phyloP scores from a whole-genome alignment of 1,140 invertebrate genomes.

The Drosophila neocordata region DNA sequence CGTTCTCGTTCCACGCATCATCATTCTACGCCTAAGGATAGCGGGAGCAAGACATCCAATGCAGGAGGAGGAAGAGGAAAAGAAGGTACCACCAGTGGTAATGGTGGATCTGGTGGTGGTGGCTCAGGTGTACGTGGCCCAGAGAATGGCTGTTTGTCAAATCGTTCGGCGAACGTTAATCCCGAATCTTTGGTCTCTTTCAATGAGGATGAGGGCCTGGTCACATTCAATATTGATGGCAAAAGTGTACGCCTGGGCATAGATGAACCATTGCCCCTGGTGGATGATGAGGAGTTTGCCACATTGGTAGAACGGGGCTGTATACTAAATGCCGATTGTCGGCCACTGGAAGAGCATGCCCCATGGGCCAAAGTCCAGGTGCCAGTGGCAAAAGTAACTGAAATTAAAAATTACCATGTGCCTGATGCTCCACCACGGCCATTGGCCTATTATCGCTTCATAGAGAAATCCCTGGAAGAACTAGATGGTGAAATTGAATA shows the following conservation, averaged over 20 bases:
- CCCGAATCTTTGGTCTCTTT: constrained; percentile 83
- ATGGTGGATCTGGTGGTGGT: constrained; percentile 7
- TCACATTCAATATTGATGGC: constrained; percentile 93
- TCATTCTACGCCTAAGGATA: constrained; percentile 71
- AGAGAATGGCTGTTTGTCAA: constrained; percentile 19
- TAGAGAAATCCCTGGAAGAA: constrained; percentile 97
- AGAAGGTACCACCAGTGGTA: neutral
- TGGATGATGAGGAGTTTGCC: constrained; percentile 87
- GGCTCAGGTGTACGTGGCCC: constrained; percentile 41
- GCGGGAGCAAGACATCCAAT: constrained; percentile 31
- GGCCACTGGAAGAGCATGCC: constrained; percentile 84
- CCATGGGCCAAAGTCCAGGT: constrained; percentile 86
- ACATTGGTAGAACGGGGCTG: constrained; percentile 82
- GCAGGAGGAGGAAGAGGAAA: constrained; percentile 1
- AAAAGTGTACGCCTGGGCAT: constrained; percentile 85
- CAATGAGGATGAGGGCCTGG: constrained; percentile 87
- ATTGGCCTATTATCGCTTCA: constrained; percentile 94
- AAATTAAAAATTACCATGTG: constrained; percentile 90
- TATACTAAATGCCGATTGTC: constrained; percentile 84
- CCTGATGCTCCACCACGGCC: constrained; percentile 91
- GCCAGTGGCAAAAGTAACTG: constrained; percentile 92
- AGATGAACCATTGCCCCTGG: constrained; percentile 86
- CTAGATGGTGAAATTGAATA: constrained; percentile 97
- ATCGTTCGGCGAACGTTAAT: constrained; percentile 49
- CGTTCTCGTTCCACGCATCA: constrained; percentile 76